These are phyloP conservation scores for Sebastes nivosus DNA, from an alignment of 2,797 vertebrate species.

Conservation along the genomic window DNA sequence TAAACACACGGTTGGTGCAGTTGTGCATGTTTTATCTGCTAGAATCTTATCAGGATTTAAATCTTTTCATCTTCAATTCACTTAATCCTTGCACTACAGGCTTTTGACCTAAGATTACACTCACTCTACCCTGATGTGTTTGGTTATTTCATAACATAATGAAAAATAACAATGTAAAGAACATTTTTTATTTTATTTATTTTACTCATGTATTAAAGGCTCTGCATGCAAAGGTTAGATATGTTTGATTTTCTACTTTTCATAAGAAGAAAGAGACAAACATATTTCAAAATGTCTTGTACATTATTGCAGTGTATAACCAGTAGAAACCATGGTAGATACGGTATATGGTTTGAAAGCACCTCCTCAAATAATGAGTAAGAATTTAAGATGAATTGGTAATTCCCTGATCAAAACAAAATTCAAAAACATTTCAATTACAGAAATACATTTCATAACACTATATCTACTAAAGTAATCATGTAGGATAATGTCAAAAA, in stretches of 20 bases:
- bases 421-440: background rate
- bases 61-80: slow-evolving; percentile 66
- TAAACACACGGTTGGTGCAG: slow-evolving; percentile 70
- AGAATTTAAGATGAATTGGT: background rate
- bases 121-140: slow-evolving; percentile 5
- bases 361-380: background rate
- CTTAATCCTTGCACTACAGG: slow-evolving; percentile 25
- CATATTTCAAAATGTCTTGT: background rate
- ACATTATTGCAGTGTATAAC: background rate
- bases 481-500: background rate
- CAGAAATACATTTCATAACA: background rate
- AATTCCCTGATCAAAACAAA: background rate
- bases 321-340: background rate
- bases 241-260: background rate
- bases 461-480: background rate
- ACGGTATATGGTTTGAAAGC: background rate
- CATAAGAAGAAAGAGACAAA: background rate
- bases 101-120: slow-evolving; percentile 44
- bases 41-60: slow-evolving; percentile 72
- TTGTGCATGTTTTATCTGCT: slow-evolving; percentile 77
- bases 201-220: background rate
- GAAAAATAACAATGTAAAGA: background rate
- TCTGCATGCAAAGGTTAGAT: background rate
- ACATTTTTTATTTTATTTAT: background rate
- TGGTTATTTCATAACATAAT: background rate